Percentiles rank a stretch among this genome's conserved stretches.
Evolutionary conservation across 2,888 invertebrate species (phyloP).

Genomic region (Andrena chrysosceles): DNA sequence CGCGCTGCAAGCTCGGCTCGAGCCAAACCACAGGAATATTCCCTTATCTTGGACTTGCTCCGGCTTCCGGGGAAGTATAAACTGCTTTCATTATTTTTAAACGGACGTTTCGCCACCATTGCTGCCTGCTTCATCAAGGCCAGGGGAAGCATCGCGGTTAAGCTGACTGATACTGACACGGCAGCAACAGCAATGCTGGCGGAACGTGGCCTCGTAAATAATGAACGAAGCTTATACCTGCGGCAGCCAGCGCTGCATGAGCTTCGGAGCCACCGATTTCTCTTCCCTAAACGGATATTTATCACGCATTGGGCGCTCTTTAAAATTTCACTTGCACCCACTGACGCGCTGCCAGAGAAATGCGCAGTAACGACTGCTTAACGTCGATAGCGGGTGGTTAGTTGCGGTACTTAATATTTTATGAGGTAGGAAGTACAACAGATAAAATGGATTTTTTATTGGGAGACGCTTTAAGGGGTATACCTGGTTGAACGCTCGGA

Average conservation of each 20-base stretch:
- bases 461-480: too few species aligned
- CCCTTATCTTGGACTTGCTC: slow-evolving; percentile 17
- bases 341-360: too few species aligned
- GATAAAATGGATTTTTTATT: too few species aligned
- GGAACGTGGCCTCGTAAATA: slow-evolving; percentile 32
- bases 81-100: slow-evolving; percentile 43
- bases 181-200: slow-evolving; percentile 6
- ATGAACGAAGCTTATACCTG: slow-evolving; percentile 24
- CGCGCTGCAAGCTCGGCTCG: background rate
- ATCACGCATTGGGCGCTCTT: background rate
- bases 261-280: background rate
- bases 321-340: slow-evolving; percentile 16
- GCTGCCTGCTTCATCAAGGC: slow-evolving; percentile 34
- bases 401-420: too few species aligned
- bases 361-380: too few species aligned
- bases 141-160: background rate
- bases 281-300: slow-evolving; percentile 24
- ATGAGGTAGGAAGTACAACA: too few species aligned
- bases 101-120: slow-evolving; percentile 33
- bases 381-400: too few species aligned
- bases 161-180: slow-evolving; percentile 37
- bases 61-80: slow-evolving; percentile 4
- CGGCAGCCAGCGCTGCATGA: background rate
- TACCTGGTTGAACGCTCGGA: too few species aligned
- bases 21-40: slow-evolving; percentile 24